phyloP scores from a whole-genome alignment of 2,797 vertebrate species.

The Distichodus sexfasciatus region DNA sequence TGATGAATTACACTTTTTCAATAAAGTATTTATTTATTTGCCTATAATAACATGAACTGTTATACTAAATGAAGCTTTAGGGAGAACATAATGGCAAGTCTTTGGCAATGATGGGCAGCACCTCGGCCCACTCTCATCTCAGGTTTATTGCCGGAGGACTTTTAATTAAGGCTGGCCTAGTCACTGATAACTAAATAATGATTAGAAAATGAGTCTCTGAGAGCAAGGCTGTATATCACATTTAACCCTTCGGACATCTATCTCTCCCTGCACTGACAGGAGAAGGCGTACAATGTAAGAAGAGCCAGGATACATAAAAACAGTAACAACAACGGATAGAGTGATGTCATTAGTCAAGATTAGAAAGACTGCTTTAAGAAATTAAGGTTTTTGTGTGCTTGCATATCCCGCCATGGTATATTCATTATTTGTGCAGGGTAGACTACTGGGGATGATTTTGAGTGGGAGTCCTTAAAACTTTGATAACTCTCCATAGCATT shows the following conservation, averaged over 20 bases:
- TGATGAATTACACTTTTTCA: not conserved
- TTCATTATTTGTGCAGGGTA: no score
- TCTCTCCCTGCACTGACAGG: not conserved
- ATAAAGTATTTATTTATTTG: not conserved
- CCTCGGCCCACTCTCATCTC: not conserved
- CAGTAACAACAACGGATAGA: not conserved
- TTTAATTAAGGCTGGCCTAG: not conserved
- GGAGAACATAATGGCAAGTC: not conserved
- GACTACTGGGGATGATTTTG: no score
- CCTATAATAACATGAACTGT: not conserved
- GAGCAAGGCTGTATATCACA: not conserved
- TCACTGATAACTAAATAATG: not conserved
- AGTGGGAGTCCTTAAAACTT: no score
- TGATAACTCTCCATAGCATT: no score
- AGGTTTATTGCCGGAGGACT: not conserved
- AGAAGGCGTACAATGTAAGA: not conserved
- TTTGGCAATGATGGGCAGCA: not conserved
- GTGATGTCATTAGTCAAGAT: not conserved
- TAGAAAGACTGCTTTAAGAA: not conserved
- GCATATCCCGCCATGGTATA: no score
- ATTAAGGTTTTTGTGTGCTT: no score
- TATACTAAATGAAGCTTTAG: no score
- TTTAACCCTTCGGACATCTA: not conserved
- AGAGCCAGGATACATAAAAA: not conserved
- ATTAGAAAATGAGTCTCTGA: not conserved